A percentile compares a stretch with the other conserved stretches of the same genome.
Evolutionary conservation across 2,888 invertebrate species (phyloP).

Genomic region (Tricholauxania praeusta): DNA sequence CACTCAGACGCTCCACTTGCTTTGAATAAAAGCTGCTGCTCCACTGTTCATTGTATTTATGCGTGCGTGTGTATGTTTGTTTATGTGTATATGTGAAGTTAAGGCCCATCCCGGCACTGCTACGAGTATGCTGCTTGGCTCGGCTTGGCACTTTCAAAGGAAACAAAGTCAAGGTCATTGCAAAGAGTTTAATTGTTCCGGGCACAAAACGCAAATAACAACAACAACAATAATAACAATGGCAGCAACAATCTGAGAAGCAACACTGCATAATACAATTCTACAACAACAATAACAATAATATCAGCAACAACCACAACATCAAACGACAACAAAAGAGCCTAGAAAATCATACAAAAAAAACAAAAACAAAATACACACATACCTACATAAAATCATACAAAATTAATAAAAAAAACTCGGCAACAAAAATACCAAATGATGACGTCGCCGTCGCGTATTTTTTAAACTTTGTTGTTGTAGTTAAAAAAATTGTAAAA

Average conservation of each 20-base stretch:
- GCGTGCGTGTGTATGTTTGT: too few species aligned
- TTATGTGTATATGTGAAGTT: conserved; percentile 19
- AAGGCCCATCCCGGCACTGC: not conserved
- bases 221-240: conserved; percentile 27
- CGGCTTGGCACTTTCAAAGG: conserved; percentile 47
- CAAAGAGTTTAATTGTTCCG: conserved; percentile 68
- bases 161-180: conserved; percentile 68
- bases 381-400: conserved; percentile 1
- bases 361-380: conserved; percentile 26
- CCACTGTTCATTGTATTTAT: not conserved
- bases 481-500: not conserved
- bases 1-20: conserved; percentile 30
- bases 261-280: conserved; percentile 14
- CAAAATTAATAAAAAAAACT: conserved; percentile 27
- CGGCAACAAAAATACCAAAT: conserved; percentile 18
- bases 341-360: conserved; percentile 26
- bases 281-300: not conserved
- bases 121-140: too few species aligned
- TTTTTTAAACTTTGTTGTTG: conserved; percentile 15
- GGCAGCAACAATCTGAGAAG: conserved; percentile 8
- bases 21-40: not conserved
- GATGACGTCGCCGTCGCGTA: conserved; percentile 30
- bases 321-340: conserved; percentile 16
- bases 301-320: conserved; percentile 12
- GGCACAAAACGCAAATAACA: conserved; percentile 40